Conservation (phyloP, 2,113 vertebrate species). For the Orientallactaga bullata region DNA sequence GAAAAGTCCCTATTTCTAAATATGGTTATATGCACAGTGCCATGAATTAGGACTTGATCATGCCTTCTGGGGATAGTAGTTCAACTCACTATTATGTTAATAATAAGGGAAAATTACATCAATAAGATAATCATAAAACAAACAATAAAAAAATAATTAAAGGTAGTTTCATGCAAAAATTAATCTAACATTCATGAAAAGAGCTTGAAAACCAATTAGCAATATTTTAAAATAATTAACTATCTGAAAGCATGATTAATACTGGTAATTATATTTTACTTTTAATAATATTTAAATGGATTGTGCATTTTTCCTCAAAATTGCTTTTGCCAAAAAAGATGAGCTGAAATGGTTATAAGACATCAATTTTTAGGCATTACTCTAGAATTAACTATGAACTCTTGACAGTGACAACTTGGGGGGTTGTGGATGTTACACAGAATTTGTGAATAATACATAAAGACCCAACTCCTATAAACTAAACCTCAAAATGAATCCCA, state of each 20-base stretch:
- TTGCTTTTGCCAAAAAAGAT: neutral
- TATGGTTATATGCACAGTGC: neutral
- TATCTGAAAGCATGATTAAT: neutral
- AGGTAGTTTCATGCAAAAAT: neutral
- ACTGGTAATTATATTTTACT: neutral
- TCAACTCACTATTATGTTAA: conserved; percentile 19
- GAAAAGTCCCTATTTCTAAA: conserved; percentile 16
- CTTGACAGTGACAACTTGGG: neutral
- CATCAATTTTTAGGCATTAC: neutral
- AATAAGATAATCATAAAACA: conserved; percentile 15
- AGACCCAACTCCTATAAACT: neutral
- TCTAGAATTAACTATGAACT: neutral
- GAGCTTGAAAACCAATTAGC: neutral
- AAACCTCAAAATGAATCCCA: neutral
- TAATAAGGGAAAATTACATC: neutral
- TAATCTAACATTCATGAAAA: conserved; percentile 20
- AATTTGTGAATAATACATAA: neutral
- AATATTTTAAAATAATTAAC: conserved; percentile 9
- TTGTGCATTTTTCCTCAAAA: neutral
- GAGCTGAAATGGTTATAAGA: neutral
- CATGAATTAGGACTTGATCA: neutral
- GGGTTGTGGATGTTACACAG: neutral
- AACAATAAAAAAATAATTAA: no score
- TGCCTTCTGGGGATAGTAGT: neutral
- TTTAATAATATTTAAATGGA: conserved; percentile 32